These are phyloP conservation scores for Choreutis nemorana DNA, from an alignment of 2,888 invertebrate genomes.

Conservation along the genomic window DNA sequence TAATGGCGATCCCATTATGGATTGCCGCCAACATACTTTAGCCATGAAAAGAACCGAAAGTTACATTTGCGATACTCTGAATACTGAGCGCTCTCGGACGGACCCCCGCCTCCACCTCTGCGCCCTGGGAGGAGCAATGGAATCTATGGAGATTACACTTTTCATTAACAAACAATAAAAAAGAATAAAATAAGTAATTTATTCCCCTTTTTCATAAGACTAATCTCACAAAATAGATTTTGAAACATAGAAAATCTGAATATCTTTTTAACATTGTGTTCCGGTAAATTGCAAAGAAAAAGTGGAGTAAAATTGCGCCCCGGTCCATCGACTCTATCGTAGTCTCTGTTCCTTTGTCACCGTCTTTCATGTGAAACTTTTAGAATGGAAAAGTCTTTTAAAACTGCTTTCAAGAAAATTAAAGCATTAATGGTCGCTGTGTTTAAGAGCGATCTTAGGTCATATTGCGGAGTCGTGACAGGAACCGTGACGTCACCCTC, in stretches of 20 bases:
- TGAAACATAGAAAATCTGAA: no score
- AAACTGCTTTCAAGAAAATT: slow-evolving; percentile 63
- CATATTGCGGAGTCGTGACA: slow-evolving; percentile 5
- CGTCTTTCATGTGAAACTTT: slow-evolving; percentile 58
- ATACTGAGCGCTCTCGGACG: slow-evolving; percentile 58
- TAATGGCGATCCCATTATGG: slow-evolving; percentile 68
- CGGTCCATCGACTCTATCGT: slow-evolving; percentile 22
- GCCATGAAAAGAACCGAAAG: slow-evolving; percentile 67
- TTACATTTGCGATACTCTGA: slow-evolving; percentile 68
- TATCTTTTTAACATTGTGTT: background rate
- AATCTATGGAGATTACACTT: slow-evolving; percentile 6
- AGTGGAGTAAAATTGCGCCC: background rate
- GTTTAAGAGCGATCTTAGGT: slow-evolving; percentile 26
- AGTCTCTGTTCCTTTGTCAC: slow-evolving; percentile 41
- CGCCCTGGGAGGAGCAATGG: slow-evolving; percentile 22
- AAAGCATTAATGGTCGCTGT: slow-evolving; percentile 54
- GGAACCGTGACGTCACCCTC: background rate
- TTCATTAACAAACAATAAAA: background rate
- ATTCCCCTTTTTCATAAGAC: no score
- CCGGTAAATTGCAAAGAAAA: background rate
- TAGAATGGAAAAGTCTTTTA: slow-evolving; percentile 59
- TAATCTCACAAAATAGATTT: no score
- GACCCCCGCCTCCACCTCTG: slow-evolving; percentile 23
- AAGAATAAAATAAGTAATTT: background rate
- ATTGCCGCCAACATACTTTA: slow-evolving; percentile 69